A percentile compares a stretch with the other conserved stretches of the same genome.
Evolutionary conservation across 2,888 invertebrate genomes (phyloP).

Genomic region (Atherix ibis): DNA sequence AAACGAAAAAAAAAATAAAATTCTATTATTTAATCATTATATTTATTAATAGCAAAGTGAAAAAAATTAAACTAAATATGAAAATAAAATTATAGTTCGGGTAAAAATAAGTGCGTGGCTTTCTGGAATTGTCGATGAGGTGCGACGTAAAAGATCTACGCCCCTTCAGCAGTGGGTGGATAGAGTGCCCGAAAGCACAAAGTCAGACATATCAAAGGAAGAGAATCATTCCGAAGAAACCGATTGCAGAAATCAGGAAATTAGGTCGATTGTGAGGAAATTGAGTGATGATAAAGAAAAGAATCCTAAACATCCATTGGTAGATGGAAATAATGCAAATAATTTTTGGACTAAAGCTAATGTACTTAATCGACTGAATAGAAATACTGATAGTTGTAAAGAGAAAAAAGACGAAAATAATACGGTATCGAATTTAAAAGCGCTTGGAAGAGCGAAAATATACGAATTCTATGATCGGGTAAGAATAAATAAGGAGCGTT

Average conservation of each 20-base stretch:
- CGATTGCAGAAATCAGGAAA: no score
- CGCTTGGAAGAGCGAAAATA: conserved; percentile 10
- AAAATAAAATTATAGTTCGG: no score
- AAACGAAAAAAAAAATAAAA: no score
- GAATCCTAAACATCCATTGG: not conserved
- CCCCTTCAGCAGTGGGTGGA: conserved; percentile 14
- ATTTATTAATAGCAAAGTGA: no score
- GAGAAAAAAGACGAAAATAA: not conserved
- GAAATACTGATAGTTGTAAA: conserved; percentile 4
- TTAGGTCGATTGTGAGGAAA: not conserved
- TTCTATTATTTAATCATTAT: no score
- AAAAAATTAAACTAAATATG: no score
- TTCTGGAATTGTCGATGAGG: conserved; percentile 12
- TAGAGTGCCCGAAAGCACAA: conserved; percentile 5
- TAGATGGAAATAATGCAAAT: not conserved
- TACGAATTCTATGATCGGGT: conserved; percentile 14
- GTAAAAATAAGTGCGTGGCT: conserved; percentile 13
- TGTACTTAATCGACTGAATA: conserved; percentile 4
- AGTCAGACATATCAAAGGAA: not conserved
- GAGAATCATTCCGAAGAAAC: not conserved
- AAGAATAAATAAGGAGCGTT: conserved; percentile 8
- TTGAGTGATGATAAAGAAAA: not conserved
- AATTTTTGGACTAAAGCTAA: conserved; percentile 4
- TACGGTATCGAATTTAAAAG: conserved; percentile 4
- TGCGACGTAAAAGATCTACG: conserved; percentile 12